Evolutionary conservation across 2,113 vertebrate genomes (phyloP).

Genomic region (Casuarius casuarius): DNA sequence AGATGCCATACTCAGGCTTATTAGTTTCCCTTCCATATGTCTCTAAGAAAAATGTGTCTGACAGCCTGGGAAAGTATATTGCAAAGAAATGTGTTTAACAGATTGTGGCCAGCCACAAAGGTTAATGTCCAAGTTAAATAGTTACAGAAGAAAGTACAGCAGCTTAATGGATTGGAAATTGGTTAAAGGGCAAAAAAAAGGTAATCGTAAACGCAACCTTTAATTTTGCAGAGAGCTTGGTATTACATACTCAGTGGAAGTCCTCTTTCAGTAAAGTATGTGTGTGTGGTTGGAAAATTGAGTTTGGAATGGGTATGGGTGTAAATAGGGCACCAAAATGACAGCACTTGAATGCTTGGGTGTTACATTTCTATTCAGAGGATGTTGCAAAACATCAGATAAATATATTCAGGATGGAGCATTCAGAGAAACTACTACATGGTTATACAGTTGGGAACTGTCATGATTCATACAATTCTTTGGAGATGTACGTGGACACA

Average conservation of each 20-base stretch:
- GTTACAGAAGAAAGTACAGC: conserved; percentile 6
- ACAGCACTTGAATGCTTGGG: not conserved
- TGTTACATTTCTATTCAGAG: not conserved
- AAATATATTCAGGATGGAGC: not conserved
- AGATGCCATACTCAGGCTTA: not conserved
- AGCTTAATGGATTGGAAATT: conserved; percentile 51
- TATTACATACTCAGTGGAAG: not conserved
- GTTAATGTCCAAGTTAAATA: conserved; percentile 47
- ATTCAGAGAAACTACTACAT: not conserved
- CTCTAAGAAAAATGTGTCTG: not conserved
- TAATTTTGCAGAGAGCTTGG: not conserved
- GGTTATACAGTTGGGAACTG: not conserved
- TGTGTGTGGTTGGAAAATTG: not conserved
- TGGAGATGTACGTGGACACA: not conserved
- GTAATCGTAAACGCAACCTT: not conserved
- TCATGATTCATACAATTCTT: not conserved
- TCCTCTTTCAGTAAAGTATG: not conserved
- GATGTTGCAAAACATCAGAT: not conserved
- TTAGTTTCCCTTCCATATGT: not conserved
- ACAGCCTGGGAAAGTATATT: not conserved
- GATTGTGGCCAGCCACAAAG: conserved; percentile 1
- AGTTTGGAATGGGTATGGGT: not conserved
- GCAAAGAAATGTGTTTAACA: not conserved
- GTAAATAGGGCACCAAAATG: not conserved
- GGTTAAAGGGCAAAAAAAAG: not conserved